Evolutionary conservation across 2,797 vertebrate genomes (phyloP).

Genomic region (Menidia menidia): DNA sequence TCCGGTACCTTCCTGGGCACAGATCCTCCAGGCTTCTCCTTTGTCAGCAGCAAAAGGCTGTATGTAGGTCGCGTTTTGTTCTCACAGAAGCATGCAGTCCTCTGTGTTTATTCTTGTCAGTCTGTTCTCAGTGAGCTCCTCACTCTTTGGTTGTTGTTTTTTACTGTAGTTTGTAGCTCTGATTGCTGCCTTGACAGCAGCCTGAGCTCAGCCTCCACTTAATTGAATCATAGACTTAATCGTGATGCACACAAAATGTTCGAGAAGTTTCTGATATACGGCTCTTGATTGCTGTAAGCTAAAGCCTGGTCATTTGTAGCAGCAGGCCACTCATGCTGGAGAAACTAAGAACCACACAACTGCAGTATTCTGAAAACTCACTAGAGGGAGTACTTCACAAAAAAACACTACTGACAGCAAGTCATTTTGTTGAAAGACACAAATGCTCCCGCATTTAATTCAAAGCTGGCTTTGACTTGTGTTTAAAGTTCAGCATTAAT

Average conservation of each 20-base stretch:
- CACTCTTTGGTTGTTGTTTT: too few relatives aligned
- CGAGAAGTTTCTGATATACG: neutral
- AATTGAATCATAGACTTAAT: neutral
- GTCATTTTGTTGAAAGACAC: neutral
- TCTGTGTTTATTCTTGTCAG: too few relatives aligned
- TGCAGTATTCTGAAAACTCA: conserved; percentile 28
- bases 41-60: too few relatives aligned
- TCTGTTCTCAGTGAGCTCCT: too few relatives aligned
- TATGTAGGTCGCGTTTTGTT: too few relatives aligned
- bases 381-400: conserved; percentile 37
- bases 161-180: too few relatives aligned
- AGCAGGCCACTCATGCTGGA: neutral
- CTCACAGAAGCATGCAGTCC: too few relatives aligned
- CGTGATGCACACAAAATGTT: too few relatives aligned
- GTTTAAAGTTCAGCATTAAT: neutral
- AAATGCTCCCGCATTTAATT: neutral
- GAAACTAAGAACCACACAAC: neutral
- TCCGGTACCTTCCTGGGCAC: too few relatives aligned
- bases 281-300: neutral
- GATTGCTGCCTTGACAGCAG: too few relatives aligned
- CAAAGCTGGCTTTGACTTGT: neutral
- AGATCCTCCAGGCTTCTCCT: too few relatives aligned
- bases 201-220: neutral
- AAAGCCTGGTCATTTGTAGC: neutral
- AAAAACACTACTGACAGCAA: neutral